These are phyloP conservation scores for Drosophila athabasca DNA, from an alignment of 1,140 invertebrate species.

Conservation along the genomic window DNA sequence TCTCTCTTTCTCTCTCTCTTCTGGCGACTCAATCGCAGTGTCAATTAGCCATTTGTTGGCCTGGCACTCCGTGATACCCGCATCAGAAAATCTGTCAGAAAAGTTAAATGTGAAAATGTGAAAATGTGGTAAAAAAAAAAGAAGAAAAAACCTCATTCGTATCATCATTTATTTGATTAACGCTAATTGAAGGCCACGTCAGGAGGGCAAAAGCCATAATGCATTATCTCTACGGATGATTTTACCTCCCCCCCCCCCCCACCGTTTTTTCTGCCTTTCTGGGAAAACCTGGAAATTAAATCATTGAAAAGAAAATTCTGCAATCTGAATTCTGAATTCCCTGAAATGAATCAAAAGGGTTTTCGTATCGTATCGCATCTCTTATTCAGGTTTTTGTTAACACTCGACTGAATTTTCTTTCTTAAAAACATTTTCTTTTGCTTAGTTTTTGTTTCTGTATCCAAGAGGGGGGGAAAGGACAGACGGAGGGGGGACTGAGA, in stretches of 20 bases:
- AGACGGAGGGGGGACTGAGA: background rate
- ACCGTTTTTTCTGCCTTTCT: too few relatives aligned
- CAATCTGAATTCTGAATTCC: background rate
- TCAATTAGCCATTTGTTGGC: constrained; percentile 71
- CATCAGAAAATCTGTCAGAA: constrained; percentile 71
- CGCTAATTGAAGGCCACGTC: constrained; percentile 64
- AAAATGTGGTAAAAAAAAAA: too few relatives aligned
- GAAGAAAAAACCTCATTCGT: constrained; percentile 57
- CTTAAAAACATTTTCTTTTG: constrained; percentile 13
- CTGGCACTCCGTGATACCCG: constrained; percentile 50
- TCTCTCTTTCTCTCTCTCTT: too few relatives aligned
- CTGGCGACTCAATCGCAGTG: constrained; percentile 58
- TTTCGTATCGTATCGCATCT: background rate
- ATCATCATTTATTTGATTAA: constrained; percentile 76
- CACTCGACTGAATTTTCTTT: constrained; percentile 62
- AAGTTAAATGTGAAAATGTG: constrained; percentile 71
- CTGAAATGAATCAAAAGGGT: constrained; percentile 8
- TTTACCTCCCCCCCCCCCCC: too few relatives aligned
- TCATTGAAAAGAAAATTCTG: background rate
- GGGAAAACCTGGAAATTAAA: constrained; percentile 24
- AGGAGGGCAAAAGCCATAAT: constrained; percentile 26
- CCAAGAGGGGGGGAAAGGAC: too few relatives aligned
- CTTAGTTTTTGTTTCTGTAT: constrained; percentile 7
- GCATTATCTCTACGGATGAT: constrained; percentile 4
- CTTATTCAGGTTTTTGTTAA: constrained; percentile 55